These are phyloP conservation scores for Polyergus mexicanus DNA, from an alignment of 1,140 invertebrate species.

Conservation along the genomic window DNA sequence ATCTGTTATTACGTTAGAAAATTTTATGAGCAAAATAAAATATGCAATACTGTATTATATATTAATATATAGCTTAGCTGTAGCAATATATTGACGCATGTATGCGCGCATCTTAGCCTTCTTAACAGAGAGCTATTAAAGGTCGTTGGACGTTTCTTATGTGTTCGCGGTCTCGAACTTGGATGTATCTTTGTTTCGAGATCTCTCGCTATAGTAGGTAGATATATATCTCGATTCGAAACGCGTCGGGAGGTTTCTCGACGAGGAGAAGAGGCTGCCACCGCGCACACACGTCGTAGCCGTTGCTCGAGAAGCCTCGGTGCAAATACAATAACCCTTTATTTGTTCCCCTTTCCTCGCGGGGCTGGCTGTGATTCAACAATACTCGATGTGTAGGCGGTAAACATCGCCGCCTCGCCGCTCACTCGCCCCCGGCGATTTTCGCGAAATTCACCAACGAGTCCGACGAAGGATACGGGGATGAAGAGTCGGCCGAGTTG, in stretches of 20 bases:
- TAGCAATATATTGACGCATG: background rate
- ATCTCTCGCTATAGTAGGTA: constrained; percentile 53
- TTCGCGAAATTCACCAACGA: constrained; percentile 74
- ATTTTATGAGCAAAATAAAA: background rate
- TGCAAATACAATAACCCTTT: constrained; percentile 87
- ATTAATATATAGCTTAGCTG: background rate
- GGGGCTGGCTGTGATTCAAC: constrained; percentile 84
- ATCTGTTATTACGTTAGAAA: background rate
- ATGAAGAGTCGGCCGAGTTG: constrained; percentile 59
- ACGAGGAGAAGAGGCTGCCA: constrained; percentile 58
- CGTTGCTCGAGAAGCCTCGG: constrained; percentile 75
- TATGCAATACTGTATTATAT: background rate
- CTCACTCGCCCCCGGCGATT: constrained; percentile 78
- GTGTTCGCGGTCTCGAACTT: constrained; percentile 11
- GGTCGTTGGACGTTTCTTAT: constrained; percentile 7
- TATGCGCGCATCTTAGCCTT: background rate
- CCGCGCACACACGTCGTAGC: constrained; percentile 69
- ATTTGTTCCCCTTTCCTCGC: constrained; percentile 83
- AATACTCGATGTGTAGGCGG: constrained; percentile 82
- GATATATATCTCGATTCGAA: constrained; percentile 61
- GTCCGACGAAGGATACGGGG: constrained; percentile 67
- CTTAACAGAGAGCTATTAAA: constrained; percentile 33
- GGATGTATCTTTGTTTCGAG: constrained; percentile 43
- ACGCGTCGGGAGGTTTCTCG: constrained; percentile 56
- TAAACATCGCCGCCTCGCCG: constrained; percentile 79